These are phyloP conservation scores for Syngnathus typhle DNA, from an alignment of 2,113 vertebrate genomes.

Conservation along the genomic window DNA sequence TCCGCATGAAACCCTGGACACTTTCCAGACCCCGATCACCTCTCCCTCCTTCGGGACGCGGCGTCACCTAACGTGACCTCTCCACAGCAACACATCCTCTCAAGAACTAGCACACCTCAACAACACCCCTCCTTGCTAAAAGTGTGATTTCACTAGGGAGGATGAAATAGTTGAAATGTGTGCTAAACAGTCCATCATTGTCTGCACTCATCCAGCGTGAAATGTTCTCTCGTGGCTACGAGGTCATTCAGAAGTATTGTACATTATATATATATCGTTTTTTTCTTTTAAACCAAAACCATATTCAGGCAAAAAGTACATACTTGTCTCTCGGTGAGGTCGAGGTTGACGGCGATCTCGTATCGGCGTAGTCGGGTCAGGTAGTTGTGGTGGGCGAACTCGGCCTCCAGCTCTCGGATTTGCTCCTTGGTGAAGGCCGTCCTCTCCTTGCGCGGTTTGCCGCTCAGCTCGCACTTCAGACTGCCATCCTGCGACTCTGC, in stretches of 20 bases:
- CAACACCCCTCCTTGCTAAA: neutral
- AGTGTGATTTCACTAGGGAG: neutral
- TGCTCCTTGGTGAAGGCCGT: constrained; percentile 99
- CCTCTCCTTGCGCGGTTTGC: constrained; percentile 96
- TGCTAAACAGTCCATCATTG: neutral
- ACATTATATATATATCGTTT: too few relatives aligned
- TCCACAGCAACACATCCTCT: neutral
- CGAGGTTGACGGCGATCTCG: constrained; percentile 96
- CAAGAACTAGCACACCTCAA: neutral
- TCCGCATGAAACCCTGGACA: neutral
- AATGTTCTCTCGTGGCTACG: neutral
- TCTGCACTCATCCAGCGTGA: neutral
- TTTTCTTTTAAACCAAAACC: constrained; percentile 42
- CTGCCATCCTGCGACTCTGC: constrained; percentile 95
- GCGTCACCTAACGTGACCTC: neutral
- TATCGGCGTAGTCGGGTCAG: constrained; percentile 94
- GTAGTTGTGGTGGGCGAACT: constrained; percentile 99
- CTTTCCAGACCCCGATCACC: neutral
- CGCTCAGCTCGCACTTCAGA: constrained; percentile 93
- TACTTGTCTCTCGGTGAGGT: constrained; percentile 99
- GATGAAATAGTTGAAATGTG: neutral
- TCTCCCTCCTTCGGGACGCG: neutral
- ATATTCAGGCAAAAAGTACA: constrained; percentile 17
- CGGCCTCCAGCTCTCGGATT: constrained; percentile 95
- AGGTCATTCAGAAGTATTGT: neutral